These are phyloP conservation scores for Calonectris borealis DNA, from an alignment of 2,113 vertebrate species.

Conservation along the genomic window DNA sequence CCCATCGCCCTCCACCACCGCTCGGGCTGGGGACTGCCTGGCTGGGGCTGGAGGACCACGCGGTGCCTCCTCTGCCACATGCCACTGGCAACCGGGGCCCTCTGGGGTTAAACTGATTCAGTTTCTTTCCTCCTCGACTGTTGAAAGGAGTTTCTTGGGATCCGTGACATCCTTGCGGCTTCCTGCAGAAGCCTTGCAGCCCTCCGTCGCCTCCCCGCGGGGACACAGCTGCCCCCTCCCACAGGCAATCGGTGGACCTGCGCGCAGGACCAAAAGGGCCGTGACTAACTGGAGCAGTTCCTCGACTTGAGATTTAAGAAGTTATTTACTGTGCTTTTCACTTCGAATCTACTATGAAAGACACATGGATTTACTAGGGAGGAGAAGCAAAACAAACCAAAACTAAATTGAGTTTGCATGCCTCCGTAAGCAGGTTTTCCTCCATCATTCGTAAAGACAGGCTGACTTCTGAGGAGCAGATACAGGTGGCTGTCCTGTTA, in stretches of 20 bases:
- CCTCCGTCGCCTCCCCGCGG: neutral
- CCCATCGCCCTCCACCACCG: neutral
- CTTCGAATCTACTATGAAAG: rapidly evolving
- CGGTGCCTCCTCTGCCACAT: neutral
- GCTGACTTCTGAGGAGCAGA: neutral
- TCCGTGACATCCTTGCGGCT: neutral
- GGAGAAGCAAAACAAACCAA: neutral
- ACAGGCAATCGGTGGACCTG: neutral
- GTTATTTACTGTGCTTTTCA: neutral
- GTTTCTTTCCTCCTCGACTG: neutral
- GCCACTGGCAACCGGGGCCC: neutral
- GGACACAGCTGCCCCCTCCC: neutral
- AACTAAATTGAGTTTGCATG: neutral
- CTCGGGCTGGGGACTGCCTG: neutral
- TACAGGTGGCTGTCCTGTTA: neutral
- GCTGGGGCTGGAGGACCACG: neutral
- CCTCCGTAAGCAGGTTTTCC: neutral
- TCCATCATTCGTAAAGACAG: neutral
- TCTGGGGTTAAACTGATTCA: neutral
- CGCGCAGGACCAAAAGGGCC: neutral
- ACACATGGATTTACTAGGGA: neutral
- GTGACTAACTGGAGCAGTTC: neutral
- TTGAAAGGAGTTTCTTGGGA: neutral
- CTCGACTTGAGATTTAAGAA: neutral
- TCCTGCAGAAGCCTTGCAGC: neutral